Evolutionary conservation across 2,113 vertebrate genomes (phyloP).

Genomic region (Menura novaehollandiae): DNA sequence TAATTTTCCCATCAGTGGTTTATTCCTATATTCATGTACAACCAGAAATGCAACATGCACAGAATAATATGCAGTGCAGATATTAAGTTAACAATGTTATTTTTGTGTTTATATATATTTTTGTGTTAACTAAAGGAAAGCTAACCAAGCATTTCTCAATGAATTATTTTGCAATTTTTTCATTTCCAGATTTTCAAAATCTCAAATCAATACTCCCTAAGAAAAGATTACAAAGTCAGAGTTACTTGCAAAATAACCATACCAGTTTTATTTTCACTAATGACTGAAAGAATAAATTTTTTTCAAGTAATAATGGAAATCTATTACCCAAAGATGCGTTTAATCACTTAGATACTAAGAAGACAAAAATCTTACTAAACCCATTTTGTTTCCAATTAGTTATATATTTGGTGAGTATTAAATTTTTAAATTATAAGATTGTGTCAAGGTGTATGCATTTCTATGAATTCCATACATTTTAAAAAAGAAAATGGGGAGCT

Average conservation of each 20-base stretch:
- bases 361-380: neutral
- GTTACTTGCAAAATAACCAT: neutral
- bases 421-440: neutral
- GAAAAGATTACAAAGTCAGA: neutral
- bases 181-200: neutral
- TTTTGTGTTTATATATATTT: neutral
- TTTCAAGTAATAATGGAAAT: neutral
- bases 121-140: neutral
- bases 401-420: neutral
- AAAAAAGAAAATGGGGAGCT: neutral
- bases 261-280: neutral
- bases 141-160: neutral
- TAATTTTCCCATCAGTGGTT: neutral
- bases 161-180: neutral
- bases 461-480: neutral
- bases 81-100: neutral
- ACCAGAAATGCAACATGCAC: neutral
- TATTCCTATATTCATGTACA: neutral
- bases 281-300: neutral
- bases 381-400: neutral
- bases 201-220: neutral
- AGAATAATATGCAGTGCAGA: neutral
- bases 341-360: neutral
- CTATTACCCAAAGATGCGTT: neutral
- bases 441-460: neutral